Evolutionary conservation across 1,140 invertebrate genomes (phyloP).

Genomic region (Heliconius nattereri): DNA sequence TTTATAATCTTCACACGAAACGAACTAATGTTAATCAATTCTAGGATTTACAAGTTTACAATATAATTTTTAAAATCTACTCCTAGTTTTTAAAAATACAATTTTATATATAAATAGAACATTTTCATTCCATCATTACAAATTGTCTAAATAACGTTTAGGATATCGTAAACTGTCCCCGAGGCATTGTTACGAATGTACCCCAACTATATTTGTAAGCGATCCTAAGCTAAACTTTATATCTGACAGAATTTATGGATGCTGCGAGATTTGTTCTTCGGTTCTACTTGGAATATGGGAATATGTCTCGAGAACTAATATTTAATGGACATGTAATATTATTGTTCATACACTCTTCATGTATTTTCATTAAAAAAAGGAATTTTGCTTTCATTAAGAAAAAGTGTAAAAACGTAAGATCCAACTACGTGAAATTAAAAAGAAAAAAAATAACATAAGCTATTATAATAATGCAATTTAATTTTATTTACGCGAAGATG

Average conservation of each 20-base stretch:
- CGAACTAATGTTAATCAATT: no score
- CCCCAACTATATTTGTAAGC: conserved; percentile 19
- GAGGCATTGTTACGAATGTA: conserved; percentile 27
- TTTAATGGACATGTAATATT: background rate
- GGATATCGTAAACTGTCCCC: conserved; percentile 26
- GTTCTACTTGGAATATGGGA: background rate
- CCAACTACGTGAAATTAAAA: no score
- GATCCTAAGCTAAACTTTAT: conserved; percentile 27
- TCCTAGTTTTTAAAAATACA: no score
- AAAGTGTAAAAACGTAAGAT: no score
- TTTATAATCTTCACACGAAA: no score
- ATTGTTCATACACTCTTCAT: no score
- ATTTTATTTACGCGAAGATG: background rate
- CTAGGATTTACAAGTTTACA: no score
- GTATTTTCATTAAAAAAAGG: no score
- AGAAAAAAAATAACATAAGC: no score
- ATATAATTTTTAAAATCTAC: no score
- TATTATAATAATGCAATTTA: no score
- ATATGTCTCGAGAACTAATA: background rate
- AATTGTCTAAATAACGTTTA: conserved; percentile 18
- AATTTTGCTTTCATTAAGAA: no score
- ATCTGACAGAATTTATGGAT: conserved; percentile 25
- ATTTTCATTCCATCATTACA: background rate
- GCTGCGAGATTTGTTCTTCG: background rate
- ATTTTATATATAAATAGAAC: background rate